Percentiles rank a stretch among this genome's conserved stretches.
Evolutionary conservation across 1,140 invertebrate genomes (phyloP).

Genomic region (Zaprionus camerounensis): DNA sequence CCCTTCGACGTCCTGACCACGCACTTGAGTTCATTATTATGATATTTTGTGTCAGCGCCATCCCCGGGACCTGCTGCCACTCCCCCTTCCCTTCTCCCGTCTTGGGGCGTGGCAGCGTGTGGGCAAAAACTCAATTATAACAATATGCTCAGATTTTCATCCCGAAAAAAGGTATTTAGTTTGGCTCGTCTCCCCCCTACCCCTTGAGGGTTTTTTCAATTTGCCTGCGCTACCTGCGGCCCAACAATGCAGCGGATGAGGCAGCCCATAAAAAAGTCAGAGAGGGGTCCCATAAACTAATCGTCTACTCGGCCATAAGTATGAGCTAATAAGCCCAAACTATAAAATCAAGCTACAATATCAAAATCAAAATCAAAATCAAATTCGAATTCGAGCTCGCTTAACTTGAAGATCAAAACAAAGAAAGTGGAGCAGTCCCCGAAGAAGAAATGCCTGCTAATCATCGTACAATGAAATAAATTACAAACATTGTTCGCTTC

Average conservation of each 20-base stretch:
- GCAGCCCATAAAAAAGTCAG: constrained; percentile 32
- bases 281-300: constrained; percentile 61
- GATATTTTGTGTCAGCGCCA: constrained; percentile 81
- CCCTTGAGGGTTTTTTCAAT: constrained; percentile 55
- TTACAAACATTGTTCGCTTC: constrained; percentile 77
- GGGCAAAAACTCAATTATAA: constrained; percentile 83
- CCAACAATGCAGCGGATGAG: constrained; percentile 58
- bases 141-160: constrained; percentile 83
- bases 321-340: constrained; percentile 71
- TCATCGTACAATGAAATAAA: constrained; percentile 82
- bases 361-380: constrained; percentile 1
- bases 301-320: constrained; percentile 66
- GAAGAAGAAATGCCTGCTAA: constrained; percentile 75
- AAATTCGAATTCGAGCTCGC: neutral
- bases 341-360: constrained; percentile 4
- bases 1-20: neutral
- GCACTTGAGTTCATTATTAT: constrained; percentile 82
- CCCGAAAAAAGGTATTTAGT: constrained; percentile 16
- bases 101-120: constrained; percentile 63
- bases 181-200: neutral
- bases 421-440: constrained; percentile 61
- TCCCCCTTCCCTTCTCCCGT: neutral
- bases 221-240: constrained; percentile 56
- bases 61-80: constrained; percentile 27
- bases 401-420: constrained; percentile 51